Percentiles rank a stretch among this genome's conserved stretches.
Conservation (phyloP, 2,113 vertebrate genomes). For the Monarcha castaneiventris region DNA sequence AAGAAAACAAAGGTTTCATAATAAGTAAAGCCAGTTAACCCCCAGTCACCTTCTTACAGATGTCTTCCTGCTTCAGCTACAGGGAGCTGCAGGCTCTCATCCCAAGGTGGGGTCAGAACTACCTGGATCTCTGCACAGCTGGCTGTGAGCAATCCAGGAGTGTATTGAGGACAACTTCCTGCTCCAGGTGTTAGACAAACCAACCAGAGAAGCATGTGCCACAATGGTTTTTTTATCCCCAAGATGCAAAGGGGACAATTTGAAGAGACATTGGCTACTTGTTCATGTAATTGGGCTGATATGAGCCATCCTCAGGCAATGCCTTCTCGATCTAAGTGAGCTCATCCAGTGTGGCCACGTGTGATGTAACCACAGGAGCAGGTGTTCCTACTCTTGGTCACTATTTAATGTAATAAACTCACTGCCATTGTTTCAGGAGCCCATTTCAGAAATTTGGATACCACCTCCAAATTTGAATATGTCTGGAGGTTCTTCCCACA, state of each 20-base stretch:
- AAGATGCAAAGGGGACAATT: neutral
- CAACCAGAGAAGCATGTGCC: no score
- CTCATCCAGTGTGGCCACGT: no score
- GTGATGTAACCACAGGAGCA: neutral
- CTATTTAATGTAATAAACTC: neutral
- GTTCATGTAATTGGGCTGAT: neutral
- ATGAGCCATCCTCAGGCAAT: neutral
- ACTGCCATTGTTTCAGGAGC: neutral
- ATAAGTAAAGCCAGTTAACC: neutral
- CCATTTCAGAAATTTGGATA: neutral
- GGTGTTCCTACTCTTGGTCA: neutral
- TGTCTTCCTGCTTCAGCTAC: neutral
- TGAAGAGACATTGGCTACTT: neutral
- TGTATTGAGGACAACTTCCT: neutral
- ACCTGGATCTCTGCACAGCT: neutral
- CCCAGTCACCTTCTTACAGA: neutral
- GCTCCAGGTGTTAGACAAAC: neutral
- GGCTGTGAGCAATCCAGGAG: neutral
- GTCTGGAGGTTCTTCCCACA: neutral
- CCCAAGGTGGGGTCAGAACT: neutral
- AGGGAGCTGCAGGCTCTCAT: neutral
- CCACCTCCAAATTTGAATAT: neutral
- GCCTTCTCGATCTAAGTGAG: accelerated
- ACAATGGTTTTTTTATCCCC: neutral
- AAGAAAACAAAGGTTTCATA: neutral